Evolutionary conservation across 2,888 invertebrate genomes (phyloP).

Genomic region (Patella depressa): DNA sequence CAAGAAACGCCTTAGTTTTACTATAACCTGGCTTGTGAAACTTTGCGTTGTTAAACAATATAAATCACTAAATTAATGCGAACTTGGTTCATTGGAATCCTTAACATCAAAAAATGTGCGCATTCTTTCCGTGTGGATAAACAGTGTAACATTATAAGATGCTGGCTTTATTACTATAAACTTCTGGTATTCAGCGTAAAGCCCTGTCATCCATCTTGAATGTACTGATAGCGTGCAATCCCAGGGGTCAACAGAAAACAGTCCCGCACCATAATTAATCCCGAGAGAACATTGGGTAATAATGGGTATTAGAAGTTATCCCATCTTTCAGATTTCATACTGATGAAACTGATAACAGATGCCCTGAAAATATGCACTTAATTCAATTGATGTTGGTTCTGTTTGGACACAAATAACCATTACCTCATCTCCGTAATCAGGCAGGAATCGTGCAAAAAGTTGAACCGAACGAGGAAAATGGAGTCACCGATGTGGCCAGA

Average conservation of each 20-base stretch:
- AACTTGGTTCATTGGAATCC: too few species aligned
- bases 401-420: conserved; percentile 5
- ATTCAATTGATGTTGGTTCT: not conserved
- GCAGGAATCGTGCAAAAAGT: not conserved
- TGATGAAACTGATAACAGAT: conserved; percentile 1
- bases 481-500: not conserved
- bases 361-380: conserved; percentile 1
- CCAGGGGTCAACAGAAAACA: not conserved
- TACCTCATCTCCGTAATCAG: not conserved
- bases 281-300: not conserved
- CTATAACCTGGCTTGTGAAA: too few species aligned
- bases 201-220: too few species aligned
- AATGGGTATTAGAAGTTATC: not conserved
- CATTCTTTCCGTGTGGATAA: not conserved
- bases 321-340: not conserved
- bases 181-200: too few species aligned
- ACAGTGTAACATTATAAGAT: not conserved
- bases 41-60: too few species aligned
- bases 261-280: conserved; percentile 3
- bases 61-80: too few species aligned
- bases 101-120: too few species aligned
- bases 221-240: too few species aligned
- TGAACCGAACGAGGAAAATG: not conserved
- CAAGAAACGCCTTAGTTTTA: too few species aligned
- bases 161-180: not conserved